Percentiles rank a stretch among this genome's conserved stretches.
Evolutionary conservation across 2,113 vertebrate genomes (phyloP).

Genomic region (Emydura subglobosa): DNA sequence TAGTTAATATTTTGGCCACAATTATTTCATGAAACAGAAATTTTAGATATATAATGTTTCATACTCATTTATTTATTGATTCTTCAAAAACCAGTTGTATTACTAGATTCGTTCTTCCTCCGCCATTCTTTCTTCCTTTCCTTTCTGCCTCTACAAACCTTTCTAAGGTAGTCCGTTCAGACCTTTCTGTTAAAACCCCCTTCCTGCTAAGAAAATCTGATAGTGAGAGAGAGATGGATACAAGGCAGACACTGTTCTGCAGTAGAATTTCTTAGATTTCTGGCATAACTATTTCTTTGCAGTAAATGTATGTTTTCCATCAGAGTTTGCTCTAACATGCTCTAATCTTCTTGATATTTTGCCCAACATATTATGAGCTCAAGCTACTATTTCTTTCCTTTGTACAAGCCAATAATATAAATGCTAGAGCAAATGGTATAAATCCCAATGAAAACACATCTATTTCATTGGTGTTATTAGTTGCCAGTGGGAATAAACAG

Average conservation of each 20-base stretch:
- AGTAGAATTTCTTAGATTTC: slow-evolving; percentile 54
- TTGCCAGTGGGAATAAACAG: slow-evolving; percentile 73
- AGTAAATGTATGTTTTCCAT: slow-evolving; percentile 72
- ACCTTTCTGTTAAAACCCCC: not conserved
- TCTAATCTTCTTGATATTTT: slow-evolving; percentile 75
- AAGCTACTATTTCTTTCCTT: slow-evolving; percentile 76
- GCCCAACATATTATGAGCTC: slow-evolving; percentile 65
- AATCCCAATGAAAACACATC: slow-evolving; percentile 60
- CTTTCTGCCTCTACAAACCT: not conserved
- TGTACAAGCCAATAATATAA: slow-evolving; percentile 70
- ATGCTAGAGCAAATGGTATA: slow-evolving; percentile 55
- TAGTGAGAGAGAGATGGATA: not conserved
- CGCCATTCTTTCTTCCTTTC: not conserved
- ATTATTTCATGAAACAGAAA: not conserved
- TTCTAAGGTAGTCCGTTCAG: not conserved
- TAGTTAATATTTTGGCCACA: not conserved
- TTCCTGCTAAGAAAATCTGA: slow-evolving; percentile 26
- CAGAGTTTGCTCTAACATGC: slow-evolving; percentile 58
- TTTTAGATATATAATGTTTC: not conserved
- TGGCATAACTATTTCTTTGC: slow-evolving; percentile 46
- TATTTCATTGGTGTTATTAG: slow-evolving; percentile 57
- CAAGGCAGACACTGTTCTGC: slow-evolving; percentile 55
- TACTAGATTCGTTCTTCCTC: not conserved
- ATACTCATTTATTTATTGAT: not conserved
- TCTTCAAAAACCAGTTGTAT: not conserved